A percentile compares a stretch with the other conserved stretches of the same genome.
phyloP scores from a whole-genome alignment of 1,140 invertebrate species.

The Metopolophium dirhodum region DNA sequence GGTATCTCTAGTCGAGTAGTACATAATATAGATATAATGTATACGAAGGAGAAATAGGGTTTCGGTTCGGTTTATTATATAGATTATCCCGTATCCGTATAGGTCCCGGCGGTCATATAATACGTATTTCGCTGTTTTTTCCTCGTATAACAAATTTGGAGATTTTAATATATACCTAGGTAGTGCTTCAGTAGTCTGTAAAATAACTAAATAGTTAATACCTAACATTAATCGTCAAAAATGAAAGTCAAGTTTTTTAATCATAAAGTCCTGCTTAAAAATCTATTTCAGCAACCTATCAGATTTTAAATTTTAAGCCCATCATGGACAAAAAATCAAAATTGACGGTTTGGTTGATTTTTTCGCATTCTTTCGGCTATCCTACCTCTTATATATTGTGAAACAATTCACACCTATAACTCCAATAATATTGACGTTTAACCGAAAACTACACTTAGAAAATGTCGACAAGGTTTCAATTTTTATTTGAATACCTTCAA shows the following conservation, averaged over 20 bases:
- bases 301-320: not conserved
- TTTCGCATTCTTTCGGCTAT: not conserved
- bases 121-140: not conserved
- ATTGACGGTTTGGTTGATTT: not conserved
- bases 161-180: not conserved
- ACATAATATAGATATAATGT: not conserved
- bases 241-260: not conserved
- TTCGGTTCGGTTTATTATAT: not conserved
- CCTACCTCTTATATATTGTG: not conserved
- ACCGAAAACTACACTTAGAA: not conserved
- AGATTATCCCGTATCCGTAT: not conserved
- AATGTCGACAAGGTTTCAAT: not conserved
- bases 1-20: not conserved
- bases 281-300: not conserved
- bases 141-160: not conserved
- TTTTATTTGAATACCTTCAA: not conserved
- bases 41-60: not conserved
- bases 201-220: not conserved
- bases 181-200: not conserved
- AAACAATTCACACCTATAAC: not conserved
- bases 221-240: not conserved
- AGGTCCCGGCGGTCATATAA: not conserved
- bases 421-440: not conserved
- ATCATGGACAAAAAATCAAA: not conserved
- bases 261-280: not conserved